These are phyloP conservation scores for Oncorhynchus keta DNA, from an alignment of 2,113 vertebrate genomes.

Conservation along the genomic window DNA sequence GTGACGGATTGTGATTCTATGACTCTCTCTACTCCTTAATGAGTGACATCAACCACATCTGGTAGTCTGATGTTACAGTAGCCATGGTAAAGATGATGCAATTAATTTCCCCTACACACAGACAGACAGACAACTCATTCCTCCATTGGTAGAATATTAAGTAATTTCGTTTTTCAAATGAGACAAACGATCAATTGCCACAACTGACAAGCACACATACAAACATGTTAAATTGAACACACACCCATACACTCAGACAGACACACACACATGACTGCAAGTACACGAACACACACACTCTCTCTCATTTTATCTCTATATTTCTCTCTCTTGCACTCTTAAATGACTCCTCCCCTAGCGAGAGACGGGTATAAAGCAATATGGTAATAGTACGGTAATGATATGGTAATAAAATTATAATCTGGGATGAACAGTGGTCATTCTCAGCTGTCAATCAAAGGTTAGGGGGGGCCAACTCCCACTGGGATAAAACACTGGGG, in stretches of 20 bases:
- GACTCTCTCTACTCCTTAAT: background rate
- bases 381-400: conserved; percentile 29
- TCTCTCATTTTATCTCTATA: background rate
- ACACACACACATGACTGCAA: background rate
- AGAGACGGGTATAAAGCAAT: conserved; percentile 22
- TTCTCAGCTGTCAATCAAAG: conserved; percentile 43
- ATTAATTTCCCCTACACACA: background rate
- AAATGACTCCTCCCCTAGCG: conserved; percentile 25
- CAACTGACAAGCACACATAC: background rate
- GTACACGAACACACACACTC: background rate
- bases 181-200: conserved; percentile 39
- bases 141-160: conserved; percentile 35
- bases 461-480: conserved; percentile 22
- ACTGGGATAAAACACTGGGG: background rate
- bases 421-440: conserved; percentile 39
- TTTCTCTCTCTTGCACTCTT: background rate
- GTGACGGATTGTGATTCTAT: background rate
- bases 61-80: background rate
- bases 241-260: conserved; percentile 2
- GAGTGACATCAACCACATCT: background rate
- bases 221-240: conserved; percentile 16
- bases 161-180: conserved; percentile 36
- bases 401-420: conserved; percentile 37
- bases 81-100: background rate
- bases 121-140: background rate